A percentile compares a stretch with the other conserved stretches of the same genome.
These are phyloP conservation scores for Drosophila serrata DNA, from an alignment of 1,140 invertebrate species.

Conservation along the genomic window DNA sequence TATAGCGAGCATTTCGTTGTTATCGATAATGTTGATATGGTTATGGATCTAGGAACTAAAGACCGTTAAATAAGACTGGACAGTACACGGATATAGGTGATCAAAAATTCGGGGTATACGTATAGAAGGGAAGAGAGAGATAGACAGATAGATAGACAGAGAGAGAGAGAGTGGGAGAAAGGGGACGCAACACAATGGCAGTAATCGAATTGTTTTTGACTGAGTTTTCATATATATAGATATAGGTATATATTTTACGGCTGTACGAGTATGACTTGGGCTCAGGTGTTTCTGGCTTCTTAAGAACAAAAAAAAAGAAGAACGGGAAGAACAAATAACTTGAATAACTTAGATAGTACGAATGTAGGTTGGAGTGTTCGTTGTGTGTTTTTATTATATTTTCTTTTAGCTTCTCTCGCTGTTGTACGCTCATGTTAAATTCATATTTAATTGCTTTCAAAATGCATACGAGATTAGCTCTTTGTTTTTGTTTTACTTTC, in stretches of 20 bases:
- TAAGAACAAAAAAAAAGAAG: conserved; percentile 14
- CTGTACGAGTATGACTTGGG: conserved; percentile 55
- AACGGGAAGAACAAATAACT: conserved; percentile 46
- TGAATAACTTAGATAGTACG: conserved; percentile 50
- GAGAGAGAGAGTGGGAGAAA: conserved; percentile 42
- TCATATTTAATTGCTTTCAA: conserved; percentile 69
- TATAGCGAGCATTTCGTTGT: conserved; percentile 47
- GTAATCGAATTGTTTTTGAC: conserved; percentile 49
- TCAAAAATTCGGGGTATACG: conserved; percentile 43
- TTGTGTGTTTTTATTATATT: conserved; percentile 33
- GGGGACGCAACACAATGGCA: conserved; percentile 69
- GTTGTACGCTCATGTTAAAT: conserved; percentile 61
- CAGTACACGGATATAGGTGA: conserved; percentile 49
- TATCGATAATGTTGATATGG: conserved; percentile 38
- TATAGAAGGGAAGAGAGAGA: conserved; percentile 29
- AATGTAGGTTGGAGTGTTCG: conserved; percentile 49
- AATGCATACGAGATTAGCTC: conserved; percentile 61
- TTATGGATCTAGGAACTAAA: conserved; percentile 37
- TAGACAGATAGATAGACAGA: conserved; percentile 33
- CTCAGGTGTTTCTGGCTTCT: conserved; percentile 59
- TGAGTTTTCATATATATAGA: conserved; percentile 39
- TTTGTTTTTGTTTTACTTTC: conserved; percentile 17
- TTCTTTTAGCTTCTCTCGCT: conserved; percentile 29
- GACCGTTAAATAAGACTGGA: conserved; percentile 41
- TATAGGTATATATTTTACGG: conserved; percentile 24